A percentile compares a stretch with the other conserved stretches of the same genome.
Conservation (phyloP, 2,888 invertebrate genomes). For the Tricholauxania praeusta region DNA sequence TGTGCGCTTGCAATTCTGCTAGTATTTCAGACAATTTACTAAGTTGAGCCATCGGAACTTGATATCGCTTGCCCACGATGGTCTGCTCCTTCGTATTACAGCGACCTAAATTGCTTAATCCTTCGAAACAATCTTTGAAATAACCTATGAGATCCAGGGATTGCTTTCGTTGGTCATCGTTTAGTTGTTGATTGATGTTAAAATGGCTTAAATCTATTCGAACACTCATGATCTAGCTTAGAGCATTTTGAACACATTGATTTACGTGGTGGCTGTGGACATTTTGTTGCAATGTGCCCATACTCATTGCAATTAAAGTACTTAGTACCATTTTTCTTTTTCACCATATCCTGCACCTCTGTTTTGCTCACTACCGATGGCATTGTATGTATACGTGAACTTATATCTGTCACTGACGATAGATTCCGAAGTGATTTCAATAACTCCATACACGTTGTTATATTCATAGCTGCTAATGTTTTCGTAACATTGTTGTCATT, state of each 20-base stretch:
- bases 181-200: no score
- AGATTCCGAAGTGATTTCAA: slow-evolving; percentile 12
- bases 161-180: no score
- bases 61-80: slow-evolving; percentile 32
- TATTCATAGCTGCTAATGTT: slow-evolving; percentile 5
- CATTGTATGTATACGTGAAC: not conserved
- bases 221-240: not conserved
- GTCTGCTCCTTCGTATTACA: slow-evolving; percentile 27
- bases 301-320: not conserved
- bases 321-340: not conserved
- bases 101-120: slow-evolving; percentile 10
- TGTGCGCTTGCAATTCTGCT: slow-evolving; percentile 4
- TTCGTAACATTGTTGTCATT: not conserved
- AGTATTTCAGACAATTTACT: slow-evolving; percentile 17
- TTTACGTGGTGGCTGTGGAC: not conserved
- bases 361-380: not conserved
- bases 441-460: slow-evolving; percentile 4
- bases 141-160: no score
- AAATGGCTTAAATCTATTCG: no score
- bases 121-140: slow-evolving; percentile 15
- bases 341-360: not conserved
- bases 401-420: not conserved
- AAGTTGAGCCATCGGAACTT: slow-evolving; percentile 35
- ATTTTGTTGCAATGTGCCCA: not conserved
- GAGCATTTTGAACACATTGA: not conserved